These are phyloP conservation scores for Sphaerophoria taeniata DNA, from an alignment of 2,888 invertebrate species.

Conservation along the genomic window DNA sequence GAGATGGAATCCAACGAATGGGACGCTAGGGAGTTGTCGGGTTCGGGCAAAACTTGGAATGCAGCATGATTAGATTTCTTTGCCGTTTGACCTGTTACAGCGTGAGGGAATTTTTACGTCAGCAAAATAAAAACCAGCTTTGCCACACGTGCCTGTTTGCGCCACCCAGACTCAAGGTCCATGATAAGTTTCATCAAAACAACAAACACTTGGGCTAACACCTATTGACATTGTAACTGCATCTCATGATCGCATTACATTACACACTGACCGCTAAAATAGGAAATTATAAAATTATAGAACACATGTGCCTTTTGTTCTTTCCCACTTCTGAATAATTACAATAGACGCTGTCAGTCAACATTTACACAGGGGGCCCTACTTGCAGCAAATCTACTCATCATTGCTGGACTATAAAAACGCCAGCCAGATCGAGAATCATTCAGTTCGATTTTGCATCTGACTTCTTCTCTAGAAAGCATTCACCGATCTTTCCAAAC, in stretches of 20 bases:
- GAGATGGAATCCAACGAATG: conserved; percentile 52
- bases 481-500: neutral
- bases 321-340: no score
- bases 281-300: no score
- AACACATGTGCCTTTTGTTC: neutral
- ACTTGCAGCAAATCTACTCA: neutral
- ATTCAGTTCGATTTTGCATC: conserved; percentile 53
- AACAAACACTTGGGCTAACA: conserved; percentile 13
- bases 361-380: neutral
- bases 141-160: neutral
- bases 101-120: neutral
- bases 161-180: no score
- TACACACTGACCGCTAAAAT: neutral
- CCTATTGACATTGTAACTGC: conserved; percentile 8
- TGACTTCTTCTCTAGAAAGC: conserved; percentile 30
- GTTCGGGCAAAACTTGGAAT: conserved; percentile 45
- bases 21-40: conserved; percentile 49
- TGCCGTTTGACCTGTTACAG: neutral
- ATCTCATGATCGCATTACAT: neutral
- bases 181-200: no score
- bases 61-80: conserved; percentile 60
- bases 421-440: neutral
- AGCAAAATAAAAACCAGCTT: neutral
- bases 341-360: no score
- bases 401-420: conserved; percentile 41